Evolutionary conservation across 2,113 vertebrate genomes (phyloP).

Genomic region (Craseonycteris thonglongyai): DNA sequence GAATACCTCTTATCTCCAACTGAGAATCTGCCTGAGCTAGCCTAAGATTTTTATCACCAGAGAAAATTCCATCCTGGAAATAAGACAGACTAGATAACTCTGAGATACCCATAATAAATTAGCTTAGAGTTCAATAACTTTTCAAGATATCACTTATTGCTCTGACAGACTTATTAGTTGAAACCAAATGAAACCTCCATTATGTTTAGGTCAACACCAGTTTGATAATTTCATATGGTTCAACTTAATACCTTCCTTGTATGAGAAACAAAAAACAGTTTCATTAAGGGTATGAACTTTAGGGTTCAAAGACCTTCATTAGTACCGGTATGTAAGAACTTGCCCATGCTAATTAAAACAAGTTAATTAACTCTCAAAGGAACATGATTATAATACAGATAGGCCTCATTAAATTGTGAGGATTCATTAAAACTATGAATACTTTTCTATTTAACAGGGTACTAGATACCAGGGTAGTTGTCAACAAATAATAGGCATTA

Average conservation of each 20-base stretch:
- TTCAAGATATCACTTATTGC: background rate
- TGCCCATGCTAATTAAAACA: background rate
- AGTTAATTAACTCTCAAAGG: background rate
- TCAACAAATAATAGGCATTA: background rate
- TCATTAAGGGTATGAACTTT: background rate
- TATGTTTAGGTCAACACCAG: background rate
- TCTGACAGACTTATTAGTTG: background rate
- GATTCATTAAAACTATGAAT: background rate
- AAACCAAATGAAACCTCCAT: background rate
- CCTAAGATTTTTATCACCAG: slow-evolving; percentile 35
- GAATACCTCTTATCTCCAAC: background rate
- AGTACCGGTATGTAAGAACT: background rate
- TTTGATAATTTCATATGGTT: background rate
- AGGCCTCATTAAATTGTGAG: background rate
- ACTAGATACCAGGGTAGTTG: background rate
- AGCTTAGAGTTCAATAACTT: background rate
- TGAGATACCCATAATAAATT: background rate
- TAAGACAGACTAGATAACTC: background rate
- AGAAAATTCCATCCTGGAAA: background rate
- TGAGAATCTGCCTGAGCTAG: background rate
- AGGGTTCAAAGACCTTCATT: background rate
- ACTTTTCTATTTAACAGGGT: background rate
- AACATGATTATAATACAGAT: background rate
- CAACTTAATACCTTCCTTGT: background rate
- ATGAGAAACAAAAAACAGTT: background rate